Evolutionary conservation across 2,888 invertebrate genomes (phyloP).

Genomic region (Melipona bicolor): DNA sequence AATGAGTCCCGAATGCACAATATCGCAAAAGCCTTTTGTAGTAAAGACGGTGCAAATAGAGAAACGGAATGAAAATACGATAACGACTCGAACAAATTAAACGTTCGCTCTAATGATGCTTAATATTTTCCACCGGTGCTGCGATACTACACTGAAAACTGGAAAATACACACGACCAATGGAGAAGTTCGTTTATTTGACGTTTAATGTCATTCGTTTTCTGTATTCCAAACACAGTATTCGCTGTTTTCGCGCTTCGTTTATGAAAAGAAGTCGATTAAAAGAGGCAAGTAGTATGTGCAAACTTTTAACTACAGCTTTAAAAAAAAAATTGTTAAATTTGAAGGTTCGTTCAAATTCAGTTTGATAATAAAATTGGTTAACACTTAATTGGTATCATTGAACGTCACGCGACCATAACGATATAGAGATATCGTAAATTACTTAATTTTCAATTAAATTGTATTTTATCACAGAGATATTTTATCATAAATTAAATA

Average conservation of each 20-base stretch:
- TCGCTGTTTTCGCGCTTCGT: neutral
- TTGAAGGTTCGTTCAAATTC: neutral
- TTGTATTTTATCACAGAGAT: too few species aligned
- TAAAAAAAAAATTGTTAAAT: neutral
- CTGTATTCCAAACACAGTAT: neutral
- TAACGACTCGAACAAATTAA: neutral
- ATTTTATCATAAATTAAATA: too few species aligned
- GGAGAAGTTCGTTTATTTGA: slow-evolving; percentile 8
- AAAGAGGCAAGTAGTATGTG: neutral
- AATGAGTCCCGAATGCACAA: slow-evolving; percentile 15
- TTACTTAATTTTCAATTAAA: too few species aligned
- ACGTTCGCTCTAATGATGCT: neutral
- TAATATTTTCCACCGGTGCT: neutral
- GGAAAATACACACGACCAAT: neutral
- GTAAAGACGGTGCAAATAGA: neutral
- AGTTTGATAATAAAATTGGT: too few species aligned
- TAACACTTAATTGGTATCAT: too few species aligned
- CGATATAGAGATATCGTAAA: too few species aligned
- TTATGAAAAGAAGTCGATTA: neutral
- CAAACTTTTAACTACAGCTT: slow-evolving; percentile 15
- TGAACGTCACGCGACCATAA: too few species aligned
- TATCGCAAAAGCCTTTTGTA: neutral
- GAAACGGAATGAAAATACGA: neutral
- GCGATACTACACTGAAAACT: neutral
- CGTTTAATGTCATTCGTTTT: slow-evolving; percentile 22